A percentile compares a stretch with the other conserved stretches of the same genome.
These are phyloP conservation scores for Oxytorus armatus DNA, from an alignment of 2,888 invertebrate species.

Conservation along the genomic window DNA sequence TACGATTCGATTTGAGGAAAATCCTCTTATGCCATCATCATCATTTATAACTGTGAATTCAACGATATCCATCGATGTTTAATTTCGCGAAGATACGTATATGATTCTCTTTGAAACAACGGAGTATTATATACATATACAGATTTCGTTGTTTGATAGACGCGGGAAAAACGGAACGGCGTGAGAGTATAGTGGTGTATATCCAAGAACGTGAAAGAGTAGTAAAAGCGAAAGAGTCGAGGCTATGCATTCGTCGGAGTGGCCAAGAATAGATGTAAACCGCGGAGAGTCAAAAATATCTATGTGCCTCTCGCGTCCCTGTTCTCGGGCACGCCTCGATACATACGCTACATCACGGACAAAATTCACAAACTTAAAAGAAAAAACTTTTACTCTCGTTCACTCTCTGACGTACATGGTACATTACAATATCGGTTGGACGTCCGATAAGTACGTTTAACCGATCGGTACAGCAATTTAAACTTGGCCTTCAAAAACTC, in stretches of 20 bases:
- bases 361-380: slow-evolving; percentile 36
- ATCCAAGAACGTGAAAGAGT: slow-evolving; percentile 39
- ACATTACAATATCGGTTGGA: slow-evolving; percentile 21
- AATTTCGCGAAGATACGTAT: not conserved
- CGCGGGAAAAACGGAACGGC: not conserved
- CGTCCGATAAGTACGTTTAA: not conserved
- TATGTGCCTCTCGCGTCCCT: slow-evolving; percentile 47
- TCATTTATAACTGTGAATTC: too few relatives aligned
- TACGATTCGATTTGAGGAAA: not conserved
- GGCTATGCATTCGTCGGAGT: slow-evolving; percentile 56
- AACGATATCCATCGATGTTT: too few relatives aligned
- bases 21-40: too few relatives aligned
- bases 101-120: not conserved
- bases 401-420: slow-evolving; percentile 12
- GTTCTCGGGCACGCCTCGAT: slow-evolving; percentile 37
- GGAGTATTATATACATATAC: not conserved
- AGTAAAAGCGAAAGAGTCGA: slow-evolving; percentile 46
- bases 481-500: too few relatives aligned
- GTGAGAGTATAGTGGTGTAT: slow-evolving; percentile 8
- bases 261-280: slow-evolving; percentile 74
- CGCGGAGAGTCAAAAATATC: slow-evolving; percentile 76
- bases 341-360: slow-evolving; percentile 32
- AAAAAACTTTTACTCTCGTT: slow-evolving; percentile 16
- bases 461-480: too few relatives aligned
- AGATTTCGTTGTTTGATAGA: slow-evolving; percentile 9